Evolutionary conservation across 2,888 invertebrate genomes (phyloP), one percentile per base, ranked within the genome.

Genomic region (Epirrita christyi): DNA sequence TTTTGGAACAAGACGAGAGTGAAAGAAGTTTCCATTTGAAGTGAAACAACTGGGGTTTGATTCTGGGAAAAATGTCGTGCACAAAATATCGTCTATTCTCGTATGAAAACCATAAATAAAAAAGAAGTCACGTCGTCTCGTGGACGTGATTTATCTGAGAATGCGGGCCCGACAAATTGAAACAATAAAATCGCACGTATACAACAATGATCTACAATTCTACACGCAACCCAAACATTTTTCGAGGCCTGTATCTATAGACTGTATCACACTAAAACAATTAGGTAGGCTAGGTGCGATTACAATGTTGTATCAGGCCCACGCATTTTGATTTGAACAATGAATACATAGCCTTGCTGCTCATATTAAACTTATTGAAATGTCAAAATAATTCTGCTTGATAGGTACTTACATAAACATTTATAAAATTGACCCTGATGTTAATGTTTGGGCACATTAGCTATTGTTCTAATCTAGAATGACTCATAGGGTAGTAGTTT

Each of bases 301-400:
- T 36, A 48, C 48, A 56, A 56, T 41, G 41, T 36, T 50, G 1
- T 13, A 45, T 29, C 41, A 42, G 10, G 42, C 57, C 41, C 45
- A 54, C 53, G 21, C 44, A 27, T 29, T 38, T 32, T 0, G 5
- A 50, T 38, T 32, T 0, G 5, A 53, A 63, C 63, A 61, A 59
- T 55, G 53, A n/a, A n/a, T n/a, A n/a, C 50, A 10, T 46, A 49
- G 37, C 58, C 61, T 63, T 63, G 56, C 47, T 28, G 28, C 4
- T 32, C 32, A 32, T 43, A 11, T 27, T 13, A 51, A 55, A 32
- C 37, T 45, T 50, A 38, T 55, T 63, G 57, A 59, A 66, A 63
- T 61, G 63, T 63, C 65, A 63, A 58, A 63, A 63, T 45, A 45
- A 44, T 50, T 59, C 40, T 34, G 41, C 45, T 38, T 56, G 59